A percentile compares a stretch with the other conserved stretches of the same genome.
These are phyloP conservation scores for Meloidogyne floridensis DNA, from an alignment of 1,140 invertebrate species.

Conservation along the genomic window DNA sequence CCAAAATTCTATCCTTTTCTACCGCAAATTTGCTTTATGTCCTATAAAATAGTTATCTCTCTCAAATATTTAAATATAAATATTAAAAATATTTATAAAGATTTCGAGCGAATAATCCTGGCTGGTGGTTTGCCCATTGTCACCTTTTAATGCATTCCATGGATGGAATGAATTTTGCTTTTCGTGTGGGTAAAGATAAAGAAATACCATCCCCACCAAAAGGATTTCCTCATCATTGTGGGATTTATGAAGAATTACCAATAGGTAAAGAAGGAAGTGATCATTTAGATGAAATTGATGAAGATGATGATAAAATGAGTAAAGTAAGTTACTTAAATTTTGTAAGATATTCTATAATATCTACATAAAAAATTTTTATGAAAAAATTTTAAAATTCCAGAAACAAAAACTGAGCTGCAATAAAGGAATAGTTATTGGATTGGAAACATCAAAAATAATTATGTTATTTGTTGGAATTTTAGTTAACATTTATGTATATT, in stretches of 20 bases:
- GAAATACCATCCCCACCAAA: constrained; percentile 49
- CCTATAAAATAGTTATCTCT: no score
- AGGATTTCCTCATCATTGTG: constrained; percentile 52
- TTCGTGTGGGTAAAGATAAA: constrained; percentile 49
- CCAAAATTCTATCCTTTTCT: no score
- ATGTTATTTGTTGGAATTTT: not conserved
- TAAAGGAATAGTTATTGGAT: not conserved
- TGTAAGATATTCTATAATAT: no score
- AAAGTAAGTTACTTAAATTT: no score
- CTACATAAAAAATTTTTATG: no score
- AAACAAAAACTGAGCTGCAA: not conserved
- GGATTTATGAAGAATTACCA: constrained; percentile 38
- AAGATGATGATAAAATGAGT: not conserved
- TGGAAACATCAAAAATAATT: not conserved
- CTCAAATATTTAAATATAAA: not conserved
- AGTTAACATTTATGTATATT: not conserved
- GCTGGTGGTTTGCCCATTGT: constrained; percentile 58
- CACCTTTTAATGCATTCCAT: constrained; percentile 50
- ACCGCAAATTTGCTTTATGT: no score
- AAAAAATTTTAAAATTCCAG: not conserved
- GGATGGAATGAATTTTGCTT: constrained; percentile 60
- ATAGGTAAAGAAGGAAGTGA: not conserved
- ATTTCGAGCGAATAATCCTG: constrained; percentile 51
- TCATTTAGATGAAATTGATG: not conserved
- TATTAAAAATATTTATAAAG: constrained; percentile 22